Base-by-base conservation (phyloP, 2,888 invertebrate species). In the Oxycera nigricornis region DNA sequence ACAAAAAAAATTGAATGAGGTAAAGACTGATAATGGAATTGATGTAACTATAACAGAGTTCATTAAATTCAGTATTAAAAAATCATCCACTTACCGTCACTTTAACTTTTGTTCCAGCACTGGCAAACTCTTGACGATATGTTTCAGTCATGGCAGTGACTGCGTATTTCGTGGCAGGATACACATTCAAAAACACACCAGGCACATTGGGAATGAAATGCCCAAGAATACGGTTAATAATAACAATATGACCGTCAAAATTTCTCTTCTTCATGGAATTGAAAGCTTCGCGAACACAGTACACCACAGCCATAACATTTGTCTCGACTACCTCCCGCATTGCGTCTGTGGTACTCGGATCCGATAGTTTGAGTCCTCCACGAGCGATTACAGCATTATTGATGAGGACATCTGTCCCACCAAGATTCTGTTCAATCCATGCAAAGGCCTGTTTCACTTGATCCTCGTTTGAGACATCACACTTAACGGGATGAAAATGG, bases 401-500 rank as follows among this genome's bases (percentile, higher is more conserved):
- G 1, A 90, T 81, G 73, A 90, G 83, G 2, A 91, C 85, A 79
- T 89, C 88, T 28, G 89, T 84, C 6, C 87, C 87, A 0, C 89
- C 90, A 7, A 55, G 2, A 88, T 78, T 1, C 85, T 81, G n/a
- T 26, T 88, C 85, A 57, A 88, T 86, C 82, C 83, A 84, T 30
- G 84, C 81, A 80, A 90, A 90, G 46, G 88, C 87, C 11, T 82
- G 80, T 57, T 87, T 79, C 26, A 91, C 87, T 0, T 89, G 87
- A 0, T 86, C 83, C 77, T 88, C 88, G 46, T 86, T 85, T 4
- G 83, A 82, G 4, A 90, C 82, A 79, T 90, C 90, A 78, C 90
- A 90, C 55, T 81, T 76, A 67, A 76, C 1, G 0, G 82, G 80
- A 59, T 83, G 77, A 0, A 87, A 81, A 62, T 83, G 79, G 73